A percentile compares a stretch with the other conserved stretches of the same genome.
Conservation (phyloP, 2,888 invertebrate genomes). For the Osmoderma eremita region DNA sequence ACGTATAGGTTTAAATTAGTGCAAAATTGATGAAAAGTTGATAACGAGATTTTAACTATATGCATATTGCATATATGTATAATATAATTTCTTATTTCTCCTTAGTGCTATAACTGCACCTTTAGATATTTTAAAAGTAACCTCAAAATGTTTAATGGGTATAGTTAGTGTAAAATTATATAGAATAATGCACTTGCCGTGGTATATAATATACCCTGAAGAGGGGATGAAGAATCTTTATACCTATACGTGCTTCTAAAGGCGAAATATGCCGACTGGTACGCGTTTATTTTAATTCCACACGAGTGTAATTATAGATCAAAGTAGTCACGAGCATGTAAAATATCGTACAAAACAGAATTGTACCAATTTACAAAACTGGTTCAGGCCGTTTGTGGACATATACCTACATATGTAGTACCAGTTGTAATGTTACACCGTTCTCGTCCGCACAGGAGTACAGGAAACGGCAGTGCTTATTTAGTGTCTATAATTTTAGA, state of each 20-base stretch:
- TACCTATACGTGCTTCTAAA: constrained; percentile 1
- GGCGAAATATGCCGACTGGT: not conserved
- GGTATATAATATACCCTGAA: too few relatives aligned
- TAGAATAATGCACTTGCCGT: too few relatives aligned
- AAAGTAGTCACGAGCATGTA: constrained; percentile 10
- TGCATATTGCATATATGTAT: too few relatives aligned
- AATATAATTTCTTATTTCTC: too few relatives aligned
- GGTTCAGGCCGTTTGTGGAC: constrained; percentile 20
- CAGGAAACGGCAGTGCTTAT: constrained; percentile 55
- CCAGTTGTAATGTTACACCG: constrained; percentile 19
- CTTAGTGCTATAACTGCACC: too few relatives aligned
- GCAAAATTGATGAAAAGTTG: too few relatives aligned
- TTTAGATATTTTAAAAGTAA: too few relatives aligned
- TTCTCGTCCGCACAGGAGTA: constrained; percentile 30
- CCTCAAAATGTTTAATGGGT: too few relatives aligned
- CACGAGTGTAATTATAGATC: constrained; percentile 24
- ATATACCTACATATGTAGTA: not conserved
- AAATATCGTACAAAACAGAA: constrained; percentile 27
- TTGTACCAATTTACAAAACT: constrained; percentile 29
- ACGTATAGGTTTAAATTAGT: too few relatives aligned
- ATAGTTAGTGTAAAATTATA: too few relatives aligned
- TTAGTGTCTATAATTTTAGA: constrained; percentile 57
- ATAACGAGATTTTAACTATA: too few relatives aligned
- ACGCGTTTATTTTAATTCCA: constrained; percentile 19
- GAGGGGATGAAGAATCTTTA: too few relatives aligned